Conservation (phyloP, 1,140 invertebrate genomes). For the Neocloeon triangulifer region DNA sequence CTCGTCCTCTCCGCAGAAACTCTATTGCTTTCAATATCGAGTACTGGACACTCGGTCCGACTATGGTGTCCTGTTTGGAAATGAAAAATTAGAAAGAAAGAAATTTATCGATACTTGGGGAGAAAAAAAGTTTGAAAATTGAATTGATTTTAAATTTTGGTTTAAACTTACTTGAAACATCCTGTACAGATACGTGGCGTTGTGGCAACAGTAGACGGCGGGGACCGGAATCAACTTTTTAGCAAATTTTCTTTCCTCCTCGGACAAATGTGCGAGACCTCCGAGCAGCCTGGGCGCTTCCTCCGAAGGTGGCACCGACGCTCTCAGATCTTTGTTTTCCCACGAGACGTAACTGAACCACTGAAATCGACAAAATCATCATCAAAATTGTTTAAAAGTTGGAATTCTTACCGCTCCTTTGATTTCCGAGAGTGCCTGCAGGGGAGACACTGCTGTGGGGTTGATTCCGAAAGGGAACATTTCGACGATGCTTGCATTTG, state of each 20-base stretch:
- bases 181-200: background rate
- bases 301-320: conserved; percentile 18
- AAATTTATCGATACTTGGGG: too few species aligned
- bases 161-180: background rate
- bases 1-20: too few species aligned
- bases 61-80: too few species aligned
- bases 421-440: conserved; percentile 14
- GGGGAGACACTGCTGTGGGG: conserved; percentile 21
- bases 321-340: conserved; percentile 15
- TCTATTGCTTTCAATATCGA: too few species aligned
- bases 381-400: background rate
- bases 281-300: conserved; percentile 11
- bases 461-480: conserved; percentile 20
- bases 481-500: conserved; percentile 13
- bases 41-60: too few species aligned
- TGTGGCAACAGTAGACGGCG: conserved; percentile 1
- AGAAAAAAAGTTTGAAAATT: too few species aligned
- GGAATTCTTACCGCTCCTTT: conserved; percentile 13
- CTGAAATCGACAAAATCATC: too few species aligned
- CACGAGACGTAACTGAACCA: conserved; percentile 17
- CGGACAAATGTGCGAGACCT: conserved; percentile 18
- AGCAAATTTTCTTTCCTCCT: conserved; percentile 12
- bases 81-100: too few species aligned
- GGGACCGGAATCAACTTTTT: background rate
- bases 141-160: too few species aligned